Base-by-base conservation (phyloP, 2,888 invertebrate genomes). In the Lissonota sp. region DNA sequence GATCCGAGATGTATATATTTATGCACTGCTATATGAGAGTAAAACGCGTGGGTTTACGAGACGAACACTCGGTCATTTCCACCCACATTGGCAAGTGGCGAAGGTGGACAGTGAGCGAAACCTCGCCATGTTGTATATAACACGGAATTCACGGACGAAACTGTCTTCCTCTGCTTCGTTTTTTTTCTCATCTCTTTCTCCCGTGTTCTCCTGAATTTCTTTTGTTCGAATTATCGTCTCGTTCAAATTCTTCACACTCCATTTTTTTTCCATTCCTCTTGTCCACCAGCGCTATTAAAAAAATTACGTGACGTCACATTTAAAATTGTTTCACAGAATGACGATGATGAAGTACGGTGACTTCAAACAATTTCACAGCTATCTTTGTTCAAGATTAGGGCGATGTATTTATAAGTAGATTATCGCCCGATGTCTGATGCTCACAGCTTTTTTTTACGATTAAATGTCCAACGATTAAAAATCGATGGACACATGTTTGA, bases 81-180 rank as follows among this genome's bases (percentile, higher is more conserved):
- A 81, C 81, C 81, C 81, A 81, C 81, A 71, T 63, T 44, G 42
- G 72, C 72, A 51, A 73, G 67, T 62, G 64, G 76, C 76, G 77
- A 78, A 66, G 81, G 81, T 70, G 81, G 77, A 81, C 81, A 74
- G 69, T 75, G 81, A 78, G 62, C 74, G 78, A 81, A 78, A 78
- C 58, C 69, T 70, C 60, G 26, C 69, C 42, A 53, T 14, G 64
- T 44, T 26, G 58, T 44, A 42, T 44, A 42, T 26, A 51, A 49
- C 55, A 40, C 12, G 12, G 53, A 14, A 62, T 69, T 49, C 44
- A 69, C 60, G 37, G 60, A 74, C 12, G 60, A 55, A n/a, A 76
- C 66, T 37, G 51, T 58, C 75, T 53, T 69, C 73, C 69, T 46
- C 37, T 40, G 55, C 53, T 44, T 70, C 39, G 7, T 46, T 51